A percentile compares a stretch with the other conserved stretches of the same genome.
Evolutionary conservation across 2,797 vertebrate species (phyloP).

Genomic region (Semotilus atromaculatus): DNA sequence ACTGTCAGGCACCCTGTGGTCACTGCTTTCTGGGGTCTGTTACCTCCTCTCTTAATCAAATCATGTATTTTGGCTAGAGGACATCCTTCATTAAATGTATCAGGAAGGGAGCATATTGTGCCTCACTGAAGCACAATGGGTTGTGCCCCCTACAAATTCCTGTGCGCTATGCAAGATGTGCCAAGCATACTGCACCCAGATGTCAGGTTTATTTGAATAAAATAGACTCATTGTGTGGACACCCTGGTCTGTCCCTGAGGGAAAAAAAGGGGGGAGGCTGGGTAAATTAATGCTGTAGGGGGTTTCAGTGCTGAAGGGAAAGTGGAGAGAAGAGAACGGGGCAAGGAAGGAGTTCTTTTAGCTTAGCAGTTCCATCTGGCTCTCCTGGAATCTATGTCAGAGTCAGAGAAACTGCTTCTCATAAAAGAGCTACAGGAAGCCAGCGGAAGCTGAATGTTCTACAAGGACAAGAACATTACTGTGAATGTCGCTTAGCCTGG

Average conservation of each 20-base stretch:
- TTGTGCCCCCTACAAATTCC: conserved; percentile 84
- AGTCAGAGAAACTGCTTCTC: conserved; percentile 96
- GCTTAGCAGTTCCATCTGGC: conserved; percentile 93
- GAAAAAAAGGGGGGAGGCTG: conserved; percentile 16
- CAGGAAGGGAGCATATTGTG: conserved; percentile 71
- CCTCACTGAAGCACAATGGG: conserved; percentile 72
- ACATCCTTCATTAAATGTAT: conserved; percentile 83
- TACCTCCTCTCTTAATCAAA: conserved; percentile 69
- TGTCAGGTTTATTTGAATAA: conserved; percentile 88
- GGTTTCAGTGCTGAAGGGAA: conserved; percentile 52
- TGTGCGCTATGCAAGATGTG: conserved; percentile 75
- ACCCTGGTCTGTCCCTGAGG: conserved; percentile 76
- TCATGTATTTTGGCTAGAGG: conserved; percentile 74
- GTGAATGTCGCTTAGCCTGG: conserved; percentile 97
- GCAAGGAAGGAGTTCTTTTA: conserved; percentile 58
- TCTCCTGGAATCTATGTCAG: conserved; percentile 91
- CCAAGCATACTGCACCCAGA: conserved; percentile 83
- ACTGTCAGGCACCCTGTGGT: conserved; percentile 57
- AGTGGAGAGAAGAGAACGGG: conserved; percentile 68
- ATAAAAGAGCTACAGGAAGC: conserved; percentile 73
- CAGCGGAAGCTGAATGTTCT: conserved; percentile 98
- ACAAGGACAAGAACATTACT: conserved; percentile 99
- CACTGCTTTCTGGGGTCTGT: conserved; percentile 59
- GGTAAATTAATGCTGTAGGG: conserved; percentile 33
- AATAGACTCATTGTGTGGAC: conserved; percentile 84